Percentiles rank a stretch among this genome's conserved stretches.
Conservation (phyloP, 2,888 invertebrate species). For the Drosophila percnosoma region DNA sequence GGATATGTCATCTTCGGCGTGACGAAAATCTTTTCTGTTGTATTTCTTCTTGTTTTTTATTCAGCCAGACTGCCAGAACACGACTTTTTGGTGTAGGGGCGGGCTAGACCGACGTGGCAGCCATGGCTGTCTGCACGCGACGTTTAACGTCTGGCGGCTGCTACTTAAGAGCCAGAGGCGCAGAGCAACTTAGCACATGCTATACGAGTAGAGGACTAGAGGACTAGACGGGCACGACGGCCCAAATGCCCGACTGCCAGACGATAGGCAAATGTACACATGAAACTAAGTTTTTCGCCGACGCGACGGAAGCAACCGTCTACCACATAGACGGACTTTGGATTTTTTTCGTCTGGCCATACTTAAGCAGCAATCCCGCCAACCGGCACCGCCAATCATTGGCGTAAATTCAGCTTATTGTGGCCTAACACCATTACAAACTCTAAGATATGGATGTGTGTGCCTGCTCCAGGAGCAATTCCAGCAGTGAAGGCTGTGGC, state of each 20-base stretch:
- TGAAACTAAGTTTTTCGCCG: constrained; percentile 51
- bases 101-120: constrained; percentile 7
- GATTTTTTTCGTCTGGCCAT: neutral
- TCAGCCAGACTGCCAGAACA: constrained; percentile 25
- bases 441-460: neutral
- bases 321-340: constrained; percentile 8
- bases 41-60: constrained; percentile 1
- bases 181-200: constrained; percentile 21
- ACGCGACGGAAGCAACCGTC: constrained; percentile 12
- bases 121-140: constrained; percentile 72
- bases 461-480: neutral
- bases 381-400: constrained; percentile 72
- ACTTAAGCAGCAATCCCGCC: constrained; percentile 15
- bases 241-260: constrained; percentile 10
- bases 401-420: constrained; percentile 80
- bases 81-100: constrained; percentile 17
- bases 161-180: constrained; percentile 47
- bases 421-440: constrained; percentile 71
- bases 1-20: constrained; percentile 1
- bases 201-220: constrained; percentile 7
- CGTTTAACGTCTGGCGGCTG: constrained; percentile 74
- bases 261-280: constrained; percentile 75
- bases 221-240: neutral
- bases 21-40: neutral
- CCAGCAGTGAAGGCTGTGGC: neutral